Evolutionary conservation across 2,888 invertebrate genomes (phyloP).

Genomic region (Drosophila neutralis): DNA sequence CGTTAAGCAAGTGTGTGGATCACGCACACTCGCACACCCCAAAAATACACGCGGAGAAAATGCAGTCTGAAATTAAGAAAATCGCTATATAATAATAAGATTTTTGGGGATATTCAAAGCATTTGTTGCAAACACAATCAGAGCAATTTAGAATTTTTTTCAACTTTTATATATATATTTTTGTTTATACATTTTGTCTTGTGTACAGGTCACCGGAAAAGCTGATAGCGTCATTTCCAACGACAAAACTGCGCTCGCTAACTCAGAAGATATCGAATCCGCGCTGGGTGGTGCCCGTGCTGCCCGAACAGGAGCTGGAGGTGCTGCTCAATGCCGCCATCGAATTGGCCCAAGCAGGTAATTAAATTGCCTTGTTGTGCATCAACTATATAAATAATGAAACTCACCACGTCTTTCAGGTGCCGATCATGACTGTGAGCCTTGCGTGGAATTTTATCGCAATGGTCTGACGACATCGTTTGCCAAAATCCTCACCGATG

Average conservation of each 20-base stretch:
- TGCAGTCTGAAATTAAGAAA: too few relatives aligned
- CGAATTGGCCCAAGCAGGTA: conserved; percentile 93
- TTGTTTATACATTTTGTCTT: conserved; percentile 17
- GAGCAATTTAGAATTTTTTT: neutral
- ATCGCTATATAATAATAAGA: too few relatives aligned
- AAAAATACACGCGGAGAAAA: neutral
- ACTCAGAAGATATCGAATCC: conserved; percentile 98
- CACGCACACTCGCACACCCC: conserved; percentile 7
- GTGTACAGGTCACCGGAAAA: conserved; percentile 83
- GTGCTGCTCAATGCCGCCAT: conserved; percentile 95
- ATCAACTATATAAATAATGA: neutral
- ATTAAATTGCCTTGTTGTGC: conserved; percentile 1
- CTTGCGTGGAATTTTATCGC: conserved; percentile 97
- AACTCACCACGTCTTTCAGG: conserved; percentile 85
- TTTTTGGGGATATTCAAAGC: too few relatives aligned
- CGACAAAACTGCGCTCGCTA: conserved; percentile 92
- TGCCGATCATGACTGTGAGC: conserved; percentile 93
- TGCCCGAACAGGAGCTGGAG: conserved; percentile 98
- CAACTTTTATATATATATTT: neutral
- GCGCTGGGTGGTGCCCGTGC: conserved; percentile 98
- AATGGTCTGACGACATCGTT: conserved; percentile 97
- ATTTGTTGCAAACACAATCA: neutral
- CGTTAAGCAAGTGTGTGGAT: conserved; percentile 16
- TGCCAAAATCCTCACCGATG: conserved; percentile 98
- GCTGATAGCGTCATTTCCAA: conserved; percentile 89